These are phyloP conservation scores for Amblyornis subalaris DNA, from an alignment of 2,113 vertebrate species.

Conservation along the genomic window DNA sequence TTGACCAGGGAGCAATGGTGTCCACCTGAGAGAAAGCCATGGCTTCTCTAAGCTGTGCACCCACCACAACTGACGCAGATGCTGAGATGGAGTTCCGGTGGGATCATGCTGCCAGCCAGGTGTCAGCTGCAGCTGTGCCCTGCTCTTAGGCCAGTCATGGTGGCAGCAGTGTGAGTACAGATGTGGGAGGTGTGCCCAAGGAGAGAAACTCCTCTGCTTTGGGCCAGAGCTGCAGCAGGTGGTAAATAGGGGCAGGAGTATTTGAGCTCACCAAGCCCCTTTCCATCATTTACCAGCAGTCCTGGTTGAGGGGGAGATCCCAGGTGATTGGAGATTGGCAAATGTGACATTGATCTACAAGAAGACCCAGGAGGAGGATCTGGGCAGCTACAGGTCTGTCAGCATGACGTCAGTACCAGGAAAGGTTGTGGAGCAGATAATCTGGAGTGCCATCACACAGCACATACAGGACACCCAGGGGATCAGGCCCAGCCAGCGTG, in stretches of 20 bases:
- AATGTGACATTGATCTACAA: not conserved
- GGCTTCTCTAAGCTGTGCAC: not conserved
- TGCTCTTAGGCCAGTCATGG: not conserved
- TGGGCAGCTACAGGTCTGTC: not conserved
- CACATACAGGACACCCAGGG: not conserved
- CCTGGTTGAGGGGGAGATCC: not conserved
- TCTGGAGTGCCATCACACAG: not conserved
- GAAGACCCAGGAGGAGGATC: not conserved
- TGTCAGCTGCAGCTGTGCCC: not conserved
- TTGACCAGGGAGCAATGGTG: not conserved
- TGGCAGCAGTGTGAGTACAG: not conserved
- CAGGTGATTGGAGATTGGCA: not conserved
- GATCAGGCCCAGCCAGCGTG: not conserved
- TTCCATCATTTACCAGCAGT: not conserved
- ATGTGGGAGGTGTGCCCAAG: not conserved
- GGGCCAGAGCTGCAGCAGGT: not conserved
- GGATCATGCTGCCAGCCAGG: not conserved
- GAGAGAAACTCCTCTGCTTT: not conserved
- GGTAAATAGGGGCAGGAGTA: not conserved
- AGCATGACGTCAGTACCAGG: not conserved
- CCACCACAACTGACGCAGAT: fast-evolving
- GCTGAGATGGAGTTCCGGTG: not conserved
- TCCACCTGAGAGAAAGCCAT: not conserved
- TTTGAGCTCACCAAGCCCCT: not conserved
- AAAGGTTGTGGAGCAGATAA: not conserved